Percentiles rank a stretch among this genome's conserved stretches.
Conservation (phyloP, 2,113 vertebrate species). For the Lampris incognitus region DNA sequence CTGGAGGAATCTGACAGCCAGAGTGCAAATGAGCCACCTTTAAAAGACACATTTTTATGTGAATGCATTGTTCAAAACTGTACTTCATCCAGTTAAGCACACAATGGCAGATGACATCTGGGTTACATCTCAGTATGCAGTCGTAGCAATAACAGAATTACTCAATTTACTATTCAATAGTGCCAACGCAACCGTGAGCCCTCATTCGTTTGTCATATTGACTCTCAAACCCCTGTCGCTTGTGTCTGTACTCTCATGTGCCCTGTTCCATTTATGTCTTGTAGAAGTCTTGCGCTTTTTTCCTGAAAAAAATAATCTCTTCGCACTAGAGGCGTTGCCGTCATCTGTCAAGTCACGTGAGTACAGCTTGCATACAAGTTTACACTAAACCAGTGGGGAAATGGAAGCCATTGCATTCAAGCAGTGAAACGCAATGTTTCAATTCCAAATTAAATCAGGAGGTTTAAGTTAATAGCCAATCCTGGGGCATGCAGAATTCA, state of each 20-base stretch:
- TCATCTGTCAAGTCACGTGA: background rate
- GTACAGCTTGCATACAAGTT: background rate
- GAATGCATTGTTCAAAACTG: background rate
- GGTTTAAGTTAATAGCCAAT: background rate
- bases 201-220: background rate
- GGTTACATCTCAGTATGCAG: background rate
- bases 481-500: too few relatives aligned
- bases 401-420: too few relatives aligned
- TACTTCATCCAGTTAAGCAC: background rate
- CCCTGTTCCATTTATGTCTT: too few relatives aligned
- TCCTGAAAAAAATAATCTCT: too few relatives aligned
- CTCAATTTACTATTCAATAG: background rate
- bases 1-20: conserved; percentile 88
- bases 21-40: conserved; percentile 89
- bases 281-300: too few relatives aligned
- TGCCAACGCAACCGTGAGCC: background rate
- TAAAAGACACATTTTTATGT: background rate
- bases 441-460: too few relatives aligned
- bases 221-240: conserved; percentile 12
- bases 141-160: background rate
- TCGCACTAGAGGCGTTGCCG: background rate
- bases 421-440: too few relatives aligned
- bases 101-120: background rate
- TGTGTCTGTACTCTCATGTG: conserved; percentile 8
- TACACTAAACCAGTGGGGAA: too few relatives aligned